Evolutionary conservation across 2,888 invertebrate species (phyloP), one percentile per base, ranked within the genome.

Genomic region (Allacma fusca): DNA sequence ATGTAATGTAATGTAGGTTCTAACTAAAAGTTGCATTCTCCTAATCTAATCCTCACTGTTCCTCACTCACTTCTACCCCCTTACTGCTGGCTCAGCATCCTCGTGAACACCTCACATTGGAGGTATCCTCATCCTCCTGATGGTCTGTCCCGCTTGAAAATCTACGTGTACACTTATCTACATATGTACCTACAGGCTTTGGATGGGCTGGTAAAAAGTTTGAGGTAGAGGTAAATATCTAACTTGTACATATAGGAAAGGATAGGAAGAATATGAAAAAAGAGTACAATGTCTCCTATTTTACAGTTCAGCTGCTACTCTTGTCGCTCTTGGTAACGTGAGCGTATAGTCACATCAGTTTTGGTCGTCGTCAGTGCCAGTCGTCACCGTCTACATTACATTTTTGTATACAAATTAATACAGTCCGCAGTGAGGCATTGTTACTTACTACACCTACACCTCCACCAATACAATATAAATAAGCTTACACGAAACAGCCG

Each of bases 261-360:
- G 2, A 65, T 28, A 65, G n/a, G 16, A 28, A 65, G 28, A 29
- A 65, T 26, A 16, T 28, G 29, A 65, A 65, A 65, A 65, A 65
- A 64, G 29, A 28, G 65, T 65, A 65, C 65, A 65, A 65, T 65
- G 65, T 65, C 65, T 65, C 65, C 29, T 62, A 65, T 75, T 78
- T 78, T 78, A 78, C 78, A 78, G 78, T 78, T 78, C 70, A 78
- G 78, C 75, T 70, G 70, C 62, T 78, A 75, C 75, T 70, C 75
- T 78, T 78, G 50, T n/a, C 50, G 50, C 19, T 69, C 69, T 70
- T 65, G 65, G 65, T 65, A 65, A 65, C 65, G 50, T 65, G 29
- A 65, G 28, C 65, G 26, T 65, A 29, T 50, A 65, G 26, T 65
- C 65, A 65, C 65, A 65, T 65, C 65, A 65, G 26, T 65, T 28